Evolutionary conservation across 2,888 invertebrate species (phyloP).

Genomic region (Escarpia spicata): DNA sequence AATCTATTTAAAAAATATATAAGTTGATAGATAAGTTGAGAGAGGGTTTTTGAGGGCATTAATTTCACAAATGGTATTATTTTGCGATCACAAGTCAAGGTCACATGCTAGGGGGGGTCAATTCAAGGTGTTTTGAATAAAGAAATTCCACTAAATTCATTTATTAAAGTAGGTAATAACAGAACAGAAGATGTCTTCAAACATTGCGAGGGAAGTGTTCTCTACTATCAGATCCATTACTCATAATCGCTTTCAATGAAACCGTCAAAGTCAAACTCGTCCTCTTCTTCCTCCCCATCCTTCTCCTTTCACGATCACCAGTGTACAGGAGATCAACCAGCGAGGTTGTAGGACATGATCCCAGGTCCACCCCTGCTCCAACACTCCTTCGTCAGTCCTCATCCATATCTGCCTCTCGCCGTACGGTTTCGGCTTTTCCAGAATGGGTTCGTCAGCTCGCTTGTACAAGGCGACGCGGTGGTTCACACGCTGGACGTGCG

Average conservation of each 20-base stretch:
- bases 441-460: background rate
- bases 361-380: slow-evolving; percentile 27
- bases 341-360: slow-evolving; percentile 21
- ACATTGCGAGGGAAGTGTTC: too few relatives aligned
- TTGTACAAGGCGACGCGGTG: slow-evolving; percentile 23
- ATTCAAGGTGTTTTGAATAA: too few relatives aligned
- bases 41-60: too few relatives aligned
- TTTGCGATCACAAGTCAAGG: too few relatives aligned
- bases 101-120: too few relatives aligned
- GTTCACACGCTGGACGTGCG: slow-evolving; percentile 19
- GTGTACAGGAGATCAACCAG: slow-evolving; percentile 27
- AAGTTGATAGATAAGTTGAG: background rate
- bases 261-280: background rate
- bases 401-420: slow-evolving; percentile 17
- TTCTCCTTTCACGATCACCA: background rate
- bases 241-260: background rate
- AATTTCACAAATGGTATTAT: too few relatives aligned
- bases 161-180: too few relatives aligned
- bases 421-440: slow-evolving; percentile 27
- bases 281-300: slow-evolving; percentile 14
- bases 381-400: slow-evolving; percentile 21
- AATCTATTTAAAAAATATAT: too few relatives aligned
- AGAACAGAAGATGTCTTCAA: too few relatives aligned
- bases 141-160: too few relatives aligned
- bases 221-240: too few relatives aligned